Percentiles rank a stretch among this genome's conserved stretches.
Conservation (phyloP, 2,797 vertebrate genomes). For the Siniperca scherzeri region DNA sequence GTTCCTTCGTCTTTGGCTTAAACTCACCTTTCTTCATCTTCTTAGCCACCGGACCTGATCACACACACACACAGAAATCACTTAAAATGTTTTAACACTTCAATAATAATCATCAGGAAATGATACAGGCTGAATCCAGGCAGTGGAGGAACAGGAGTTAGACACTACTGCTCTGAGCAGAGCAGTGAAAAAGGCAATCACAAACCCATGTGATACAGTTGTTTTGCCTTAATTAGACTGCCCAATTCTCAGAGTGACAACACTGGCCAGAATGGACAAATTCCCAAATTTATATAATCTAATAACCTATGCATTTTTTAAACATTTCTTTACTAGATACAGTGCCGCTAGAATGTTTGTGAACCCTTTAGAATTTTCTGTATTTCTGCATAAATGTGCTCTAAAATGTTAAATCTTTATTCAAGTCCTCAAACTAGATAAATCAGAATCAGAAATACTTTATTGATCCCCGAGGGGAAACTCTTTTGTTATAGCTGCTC, state of each 20-base stretch:
- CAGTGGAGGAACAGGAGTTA: background rate
- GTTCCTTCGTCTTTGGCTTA: conserved; percentile 82
- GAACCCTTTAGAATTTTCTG: too few species aligned
- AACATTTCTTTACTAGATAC: too few species aligned
- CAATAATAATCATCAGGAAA: background rate
- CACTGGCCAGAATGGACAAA: background rate
- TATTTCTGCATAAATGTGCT: too few species aligned
- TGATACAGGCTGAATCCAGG: background rate
- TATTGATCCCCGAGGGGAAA: too few species aligned
- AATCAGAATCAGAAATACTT: too few species aligned
- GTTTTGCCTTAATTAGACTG: background rate
- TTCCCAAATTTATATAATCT: background rate
- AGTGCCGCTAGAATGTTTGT: too few species aligned
- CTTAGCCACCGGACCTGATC: conserved; percentile 81
- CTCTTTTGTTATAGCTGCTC: too few species aligned
- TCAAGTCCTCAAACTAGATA: too few species aligned
- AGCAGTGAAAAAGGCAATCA: background rate
- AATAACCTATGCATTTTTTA: background rate
- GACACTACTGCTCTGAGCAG: too few species aligned
- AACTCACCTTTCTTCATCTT: conserved; percentile 89
- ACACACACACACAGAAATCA: background rate
- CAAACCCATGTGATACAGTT: background rate
- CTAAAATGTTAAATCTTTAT: too few species aligned
- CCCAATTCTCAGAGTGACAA: background rate
- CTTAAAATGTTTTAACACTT: background rate